Conservation (phyloP, 2,113 vertebrate species). For the Tyto alba region DNA sequence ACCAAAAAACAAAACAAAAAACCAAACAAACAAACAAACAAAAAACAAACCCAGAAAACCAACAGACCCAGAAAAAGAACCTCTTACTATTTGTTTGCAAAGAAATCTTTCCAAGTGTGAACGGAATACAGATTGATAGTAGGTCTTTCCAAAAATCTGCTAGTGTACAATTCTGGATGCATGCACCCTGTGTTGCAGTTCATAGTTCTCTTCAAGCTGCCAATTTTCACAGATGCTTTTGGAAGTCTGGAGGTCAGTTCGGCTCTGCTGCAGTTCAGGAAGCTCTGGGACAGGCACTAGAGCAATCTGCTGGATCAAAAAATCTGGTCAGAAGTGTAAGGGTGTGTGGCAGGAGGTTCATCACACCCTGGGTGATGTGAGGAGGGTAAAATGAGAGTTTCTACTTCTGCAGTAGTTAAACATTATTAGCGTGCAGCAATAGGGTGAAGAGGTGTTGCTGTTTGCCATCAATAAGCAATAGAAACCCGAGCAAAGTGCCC, state of each 20-base stretch:
- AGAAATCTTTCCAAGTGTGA: not conserved
- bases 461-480: not conserved
- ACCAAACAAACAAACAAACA: not conserved
- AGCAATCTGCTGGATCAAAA: not conserved
- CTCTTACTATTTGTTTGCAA: not conserved
- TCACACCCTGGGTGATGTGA: not conserved
- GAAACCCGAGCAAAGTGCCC: fast-evolving
- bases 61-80: not conserved
- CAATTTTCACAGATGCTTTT: slow-evolving; percentile 37
- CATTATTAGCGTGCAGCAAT: fast-evolving
- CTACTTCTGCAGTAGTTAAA: not conserved
- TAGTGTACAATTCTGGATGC: not conserved
- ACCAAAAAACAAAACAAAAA: too few relatives aligned
- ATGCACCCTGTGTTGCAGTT: not conserved
- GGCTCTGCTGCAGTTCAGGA: not conserved
- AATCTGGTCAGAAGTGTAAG: not conserved
- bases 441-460: not conserved
- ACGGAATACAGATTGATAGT: not conserved
- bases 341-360: not conserved
- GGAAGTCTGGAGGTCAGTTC: not conserved
- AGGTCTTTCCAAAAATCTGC: not conserved
- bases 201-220: not conserved
- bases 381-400: not conserved
- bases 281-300: not conserved
- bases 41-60: too few relatives aligned